A percentile compares a stretch with the other conserved stretches of the same genome.
These are phyloP conservation scores for Drosophila melanogaster DNA, from an alignment of 1,140 invertebrate genomes.

Conservation along the genomic window DNA sequence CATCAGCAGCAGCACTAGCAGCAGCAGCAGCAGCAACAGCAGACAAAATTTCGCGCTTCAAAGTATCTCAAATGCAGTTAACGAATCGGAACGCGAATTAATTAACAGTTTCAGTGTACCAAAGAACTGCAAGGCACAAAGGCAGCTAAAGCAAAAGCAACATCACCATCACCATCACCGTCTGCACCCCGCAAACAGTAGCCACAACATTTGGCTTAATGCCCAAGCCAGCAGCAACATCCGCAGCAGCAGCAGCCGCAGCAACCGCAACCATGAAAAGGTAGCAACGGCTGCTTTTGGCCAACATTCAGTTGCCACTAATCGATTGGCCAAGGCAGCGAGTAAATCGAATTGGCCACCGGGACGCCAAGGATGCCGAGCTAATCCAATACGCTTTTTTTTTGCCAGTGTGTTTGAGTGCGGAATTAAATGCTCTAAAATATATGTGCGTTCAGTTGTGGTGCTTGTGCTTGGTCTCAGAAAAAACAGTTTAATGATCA, in stretches of 20 bases:
- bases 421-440: constrained; percentile 2
- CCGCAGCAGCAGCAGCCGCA: constrained; percentile 25
- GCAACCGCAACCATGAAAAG: constrained; percentile 77
- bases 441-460: background rate
- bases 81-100: constrained; percentile 81
- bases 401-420: constrained; percentile 26
- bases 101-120: constrained; percentile 81
- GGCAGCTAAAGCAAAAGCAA: constrained; percentile 21
- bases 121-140: constrained; percentile 67
- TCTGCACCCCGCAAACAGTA: constrained; percentile 38
- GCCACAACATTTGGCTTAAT: constrained; percentile 45
- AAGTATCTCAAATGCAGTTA: constrained; percentile 78
- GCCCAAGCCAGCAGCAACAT: constrained; percentile 31
- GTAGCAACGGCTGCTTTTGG: constrained; percentile 55
- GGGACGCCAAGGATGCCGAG: constrained; percentile 19
- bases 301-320: constrained; percentile 60
- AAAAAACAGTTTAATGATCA: constrained; percentile 2
- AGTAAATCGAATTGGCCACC: constrained; percentile 27
- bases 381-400: constrained; percentile 4
- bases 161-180: constrained; percentile 21
- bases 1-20: background rate
- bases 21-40: constrained; percentile 8
- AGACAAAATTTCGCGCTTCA: constrained; percentile 77
- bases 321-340: constrained; percentile 72
- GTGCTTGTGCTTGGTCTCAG: constrained; percentile 25